These are phyloP conservation scores for Dicyrtoma fusca DNA, from an alignment of 2,888 invertebrate species.

Conservation along the genomic window DNA sequence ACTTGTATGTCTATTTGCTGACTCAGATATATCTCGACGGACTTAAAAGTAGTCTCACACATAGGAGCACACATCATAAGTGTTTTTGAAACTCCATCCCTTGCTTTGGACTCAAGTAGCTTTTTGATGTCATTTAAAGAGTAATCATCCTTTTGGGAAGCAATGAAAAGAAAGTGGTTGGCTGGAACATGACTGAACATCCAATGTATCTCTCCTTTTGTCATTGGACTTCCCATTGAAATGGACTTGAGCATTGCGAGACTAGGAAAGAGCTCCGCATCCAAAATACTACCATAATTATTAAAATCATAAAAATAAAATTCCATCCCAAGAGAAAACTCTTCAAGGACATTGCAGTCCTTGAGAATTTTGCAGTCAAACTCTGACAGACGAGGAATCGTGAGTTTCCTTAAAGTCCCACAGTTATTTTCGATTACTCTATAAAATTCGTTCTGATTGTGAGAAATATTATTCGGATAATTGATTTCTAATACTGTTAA, in stretches of 20 bases:
- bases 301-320: conserved; percentile 31
- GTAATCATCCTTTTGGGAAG: conserved; percentile 4
- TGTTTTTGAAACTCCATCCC: no score
- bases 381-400: conserved; percentile 13
- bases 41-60: no score
- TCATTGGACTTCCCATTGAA: conserved; percentile 18
- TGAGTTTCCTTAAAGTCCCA: conserved; percentile 8
- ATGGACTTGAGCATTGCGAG: conserved; percentile 1
- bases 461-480: conserved; percentile 18
- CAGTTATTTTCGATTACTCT: conserved; percentile 11
- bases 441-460: conserved; percentile 20
- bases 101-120: no score
- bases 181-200: neutral
- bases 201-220: conserved; percentile 15
- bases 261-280: conserved; percentile 9
- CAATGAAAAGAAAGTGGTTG: conserved; percentile 18
- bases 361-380: conserved; percentile 13
- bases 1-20: no score
- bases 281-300: conserved; percentile 8
- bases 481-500: conserved; percentile 13
- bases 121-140: conserved; percentile 7
- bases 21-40: no score
- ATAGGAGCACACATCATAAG: no score
- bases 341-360: neutral
- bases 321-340: conserved; percentile 26